These are phyloP conservation scores for Aplochiton taeniatus DNA, from an alignment of 2,797 vertebrate species.

Conservation along the genomic window DNA sequence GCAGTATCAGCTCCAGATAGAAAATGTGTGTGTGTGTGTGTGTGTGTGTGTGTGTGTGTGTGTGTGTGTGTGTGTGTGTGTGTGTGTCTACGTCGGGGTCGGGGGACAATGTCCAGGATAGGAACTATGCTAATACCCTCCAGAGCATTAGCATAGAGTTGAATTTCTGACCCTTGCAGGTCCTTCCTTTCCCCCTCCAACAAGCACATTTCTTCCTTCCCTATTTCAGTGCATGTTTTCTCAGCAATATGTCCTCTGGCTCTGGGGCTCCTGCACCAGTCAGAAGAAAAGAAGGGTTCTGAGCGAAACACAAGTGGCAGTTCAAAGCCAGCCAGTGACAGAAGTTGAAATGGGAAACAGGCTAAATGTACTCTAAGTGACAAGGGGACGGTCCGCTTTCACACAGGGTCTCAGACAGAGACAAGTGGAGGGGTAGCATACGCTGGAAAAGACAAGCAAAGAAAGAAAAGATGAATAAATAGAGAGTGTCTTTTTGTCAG, in stretches of 20 bases:
- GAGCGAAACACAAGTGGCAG: slow-evolving; percentile 68
- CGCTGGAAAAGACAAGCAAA: slow-evolving; percentile 14
- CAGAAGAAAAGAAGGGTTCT: slow-evolving; percentile 41
- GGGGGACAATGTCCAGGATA: too few species aligned
- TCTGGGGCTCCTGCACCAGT: slow-evolving; percentile 53
- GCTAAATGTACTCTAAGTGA: slow-evolving; percentile 65
- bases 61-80: too few species aligned
- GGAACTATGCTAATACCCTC: too few species aligned
- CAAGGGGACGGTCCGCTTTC: slow-evolving; percentile 47
- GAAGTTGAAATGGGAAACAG: slow-evolving; percentile 58
- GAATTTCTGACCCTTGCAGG: too few species aligned
- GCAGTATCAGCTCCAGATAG: too few species aligned
- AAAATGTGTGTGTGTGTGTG: too few species aligned
- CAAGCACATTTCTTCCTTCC: too few species aligned
- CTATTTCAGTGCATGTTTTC: too few species aligned
- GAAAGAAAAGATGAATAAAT: slow-evolving; percentile 47
- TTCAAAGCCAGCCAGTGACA: slow-evolving; percentile 71
- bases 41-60: too few species aligned
- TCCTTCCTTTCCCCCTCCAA: too few species aligned
- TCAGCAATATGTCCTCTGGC: slow-evolving; percentile 19
- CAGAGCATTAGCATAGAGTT: too few species aligned
- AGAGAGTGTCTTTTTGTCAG: slow-evolving; percentile 37
- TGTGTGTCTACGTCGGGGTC: too few species aligned
- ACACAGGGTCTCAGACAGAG: slow-evolving; percentile 32
- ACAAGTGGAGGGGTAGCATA: slow-evolving; percentile 22